Evolutionary conservation across 1,140 invertebrate species (phyloP).

Genomic region (Caenorhabditis tropicalis): DNA sequence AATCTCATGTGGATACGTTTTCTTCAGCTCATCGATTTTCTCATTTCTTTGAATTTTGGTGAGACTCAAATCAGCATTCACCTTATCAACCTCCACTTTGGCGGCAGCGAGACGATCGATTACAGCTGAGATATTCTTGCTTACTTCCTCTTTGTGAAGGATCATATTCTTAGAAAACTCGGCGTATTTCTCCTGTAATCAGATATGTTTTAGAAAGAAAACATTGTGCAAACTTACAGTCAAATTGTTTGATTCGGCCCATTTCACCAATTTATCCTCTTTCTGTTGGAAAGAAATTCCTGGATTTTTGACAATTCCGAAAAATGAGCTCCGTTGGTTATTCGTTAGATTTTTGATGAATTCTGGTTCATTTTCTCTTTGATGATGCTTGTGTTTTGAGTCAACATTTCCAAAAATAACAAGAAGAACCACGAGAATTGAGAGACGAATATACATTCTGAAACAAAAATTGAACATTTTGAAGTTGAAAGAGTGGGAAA

Average conservation of each 20-base stretch:
- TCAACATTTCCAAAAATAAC: not conserved
- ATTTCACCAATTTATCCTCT: conserved; percentile 19
- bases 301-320: conserved; percentile 28
- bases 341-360: conserved; percentile 8
- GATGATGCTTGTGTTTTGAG: not conserved
- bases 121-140: not conserved
- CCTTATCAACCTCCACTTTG: conserved; percentile 15
- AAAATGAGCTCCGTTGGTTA: not conserved
- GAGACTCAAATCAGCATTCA: not conserved
- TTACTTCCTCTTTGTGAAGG: not conserved
- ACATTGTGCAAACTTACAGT: not conserved
- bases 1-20: not conserved
- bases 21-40: conserved; percentile 16
- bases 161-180: not conserved
- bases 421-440: not conserved
- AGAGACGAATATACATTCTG: conserved; percentile 1
- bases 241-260: not conserved
- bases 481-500: not conserved
- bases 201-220: not conserved
- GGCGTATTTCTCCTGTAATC: conserved; percentile 20
- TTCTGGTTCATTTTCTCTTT: conserved; percentile 20
- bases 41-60: conserved; percentile 24
- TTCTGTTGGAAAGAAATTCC: conserved; percentile 21
- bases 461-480: not conserved
- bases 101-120: conserved; percentile 8